phyloP scores from a whole-genome alignment of 2,888 invertebrate species.

The Machimus atricapillus region DNA sequence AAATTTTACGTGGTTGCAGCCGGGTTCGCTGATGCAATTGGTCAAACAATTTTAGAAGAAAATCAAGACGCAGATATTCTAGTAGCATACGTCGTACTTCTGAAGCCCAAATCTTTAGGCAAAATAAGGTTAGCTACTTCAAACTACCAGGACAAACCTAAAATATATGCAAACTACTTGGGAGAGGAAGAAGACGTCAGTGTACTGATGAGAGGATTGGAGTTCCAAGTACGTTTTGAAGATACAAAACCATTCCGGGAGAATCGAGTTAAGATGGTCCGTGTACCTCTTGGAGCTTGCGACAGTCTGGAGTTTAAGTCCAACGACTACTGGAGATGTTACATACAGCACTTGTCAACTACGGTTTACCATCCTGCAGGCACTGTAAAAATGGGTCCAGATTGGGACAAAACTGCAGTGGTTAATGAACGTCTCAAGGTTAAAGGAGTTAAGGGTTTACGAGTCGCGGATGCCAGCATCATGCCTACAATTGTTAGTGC shows the following conservation, averaged over 20 bases:
- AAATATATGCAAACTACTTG: conserved; percentile 73
- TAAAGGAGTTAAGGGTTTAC: conserved; percentile 69
- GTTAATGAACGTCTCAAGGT: conserved; percentile 65
- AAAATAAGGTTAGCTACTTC: conserved; percentile 64
- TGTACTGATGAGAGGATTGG: conserved; percentile 64
- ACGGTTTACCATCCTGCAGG: conserved; percentile 74
- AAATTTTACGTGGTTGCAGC: conserved; percentile 56
- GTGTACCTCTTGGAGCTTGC: conserved; percentile 45
- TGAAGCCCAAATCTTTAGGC: conserved; percentile 65
- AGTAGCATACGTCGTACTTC: conserved; percentile 51
- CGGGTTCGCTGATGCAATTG: conserved; percentile 56
- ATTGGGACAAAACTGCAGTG: conserved; percentile 62
- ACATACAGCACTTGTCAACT: conserved; percentile 65
- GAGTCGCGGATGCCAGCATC: conserved; percentile 84
- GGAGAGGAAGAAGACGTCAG: conserved; percentile 67
- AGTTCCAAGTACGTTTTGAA: conserved; percentile 55
- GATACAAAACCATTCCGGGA: conserved; percentile 44
- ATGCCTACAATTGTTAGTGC: conserved; percentile 79
- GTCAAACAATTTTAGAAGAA: conserved; percentile 57
- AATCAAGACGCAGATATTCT: conserved; percentile 56
- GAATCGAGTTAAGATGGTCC: conserved; percentile 33
- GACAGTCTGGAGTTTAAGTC: conserved; percentile 49
- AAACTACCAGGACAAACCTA: conserved; percentile 68
- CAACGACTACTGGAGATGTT: conserved; percentile 67
- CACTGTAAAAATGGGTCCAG: conserved; percentile 73